A percentile compares a stretch with the other conserved stretches of the same genome.
phyloP scores from a whole-genome alignment of 2,113 vertebrate species.

The Myodes glareolus region DNA sequence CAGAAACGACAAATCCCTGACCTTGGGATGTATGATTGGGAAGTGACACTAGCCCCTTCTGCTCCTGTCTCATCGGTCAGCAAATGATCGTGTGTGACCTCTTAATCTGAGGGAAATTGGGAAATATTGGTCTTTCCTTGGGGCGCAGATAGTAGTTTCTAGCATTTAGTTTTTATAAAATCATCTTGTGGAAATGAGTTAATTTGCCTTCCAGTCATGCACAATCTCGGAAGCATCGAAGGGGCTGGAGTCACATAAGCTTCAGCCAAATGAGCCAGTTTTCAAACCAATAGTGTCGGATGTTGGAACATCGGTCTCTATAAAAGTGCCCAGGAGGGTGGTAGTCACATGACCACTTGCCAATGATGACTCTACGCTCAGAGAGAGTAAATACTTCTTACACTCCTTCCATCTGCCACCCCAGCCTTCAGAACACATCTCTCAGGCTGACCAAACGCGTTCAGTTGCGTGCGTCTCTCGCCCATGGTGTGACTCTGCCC shows the following conservation, averaged over 20 bases:
- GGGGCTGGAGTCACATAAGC: not conserved
- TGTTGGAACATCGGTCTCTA: not conserved
- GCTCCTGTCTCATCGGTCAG: not conserved
- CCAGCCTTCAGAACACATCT: not conserved
- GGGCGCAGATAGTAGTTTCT: not conserved
- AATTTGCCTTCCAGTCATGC: not conserved
- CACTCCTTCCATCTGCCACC: too few relatives aligned
- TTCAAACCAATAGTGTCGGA: not conserved
- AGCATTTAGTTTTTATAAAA: not conserved
- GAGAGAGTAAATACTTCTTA: not conserved
- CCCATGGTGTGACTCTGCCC: not conserved
- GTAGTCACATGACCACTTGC: not conserved
- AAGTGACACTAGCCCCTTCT: not conserved
- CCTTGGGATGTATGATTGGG: not conserved
- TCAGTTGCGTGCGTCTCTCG: not conserved
- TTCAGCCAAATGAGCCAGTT: not conserved
- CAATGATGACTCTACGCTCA: not conserved
- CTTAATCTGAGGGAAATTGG: not conserved
- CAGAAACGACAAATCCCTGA: not conserved
- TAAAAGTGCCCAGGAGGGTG: not conserved
- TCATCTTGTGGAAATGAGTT: conserved; percentile 6
- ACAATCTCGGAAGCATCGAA: not conserved
- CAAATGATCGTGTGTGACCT: not conserved
- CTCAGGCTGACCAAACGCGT: not conserved
- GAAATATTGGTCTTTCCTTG: not conserved